Percentiles rank a stretch among this genome's conserved stretches.
Conservation (phyloP, 2,888 invertebrate genomes). For the Cactoblastis cactorum region DNA sequence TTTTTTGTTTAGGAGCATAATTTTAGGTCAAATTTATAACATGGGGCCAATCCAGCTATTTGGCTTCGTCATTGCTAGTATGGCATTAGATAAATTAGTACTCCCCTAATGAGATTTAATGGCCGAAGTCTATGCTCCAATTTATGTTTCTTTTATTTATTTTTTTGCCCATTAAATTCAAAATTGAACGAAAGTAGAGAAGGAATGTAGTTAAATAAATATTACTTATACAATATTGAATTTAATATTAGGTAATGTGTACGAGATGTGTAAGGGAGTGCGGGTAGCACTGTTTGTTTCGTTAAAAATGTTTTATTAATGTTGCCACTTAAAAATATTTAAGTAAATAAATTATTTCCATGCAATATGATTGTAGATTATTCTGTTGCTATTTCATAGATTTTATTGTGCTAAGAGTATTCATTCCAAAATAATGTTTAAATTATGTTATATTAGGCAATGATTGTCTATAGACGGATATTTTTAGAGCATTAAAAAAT, state of each 20-base stretch:
- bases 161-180: neutral
- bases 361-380: constrained; percentile 21
- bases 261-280: constrained; percentile 34
- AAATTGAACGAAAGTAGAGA: constrained; percentile 21
- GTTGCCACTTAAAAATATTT: constrained; percentile 39
- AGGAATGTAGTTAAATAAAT: constrained; percentile 40
- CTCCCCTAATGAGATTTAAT: neutral
- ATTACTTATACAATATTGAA: constrained; percentile 37
- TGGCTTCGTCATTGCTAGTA: neutral
- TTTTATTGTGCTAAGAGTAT: constrained; percentile 24
- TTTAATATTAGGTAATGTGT: constrained; percentile 37
- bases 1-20: constrained; percentile 3
- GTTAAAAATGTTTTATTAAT: constrained; percentile 26
- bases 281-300: constrained; percentile 53
- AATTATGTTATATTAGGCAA: constrained; percentile 25
- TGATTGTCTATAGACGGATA: constrained; percentile 18
- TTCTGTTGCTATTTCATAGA: constrained; percentile 22
- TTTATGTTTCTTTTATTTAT: neutral
- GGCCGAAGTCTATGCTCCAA: constrained; percentile 12
- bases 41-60: constrained; percentile 10
- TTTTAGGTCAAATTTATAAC: neutral
- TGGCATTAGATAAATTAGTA: neutral
- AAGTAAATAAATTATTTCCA: constrained; percentile 19
- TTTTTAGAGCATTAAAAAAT: constrained; percentile 15
- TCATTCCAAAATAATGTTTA: constrained; percentile 22